phyloP scores from a whole-genome alignment of 2,797 vertebrate genomes.

The Sebastolobus altivelis region DNA sequence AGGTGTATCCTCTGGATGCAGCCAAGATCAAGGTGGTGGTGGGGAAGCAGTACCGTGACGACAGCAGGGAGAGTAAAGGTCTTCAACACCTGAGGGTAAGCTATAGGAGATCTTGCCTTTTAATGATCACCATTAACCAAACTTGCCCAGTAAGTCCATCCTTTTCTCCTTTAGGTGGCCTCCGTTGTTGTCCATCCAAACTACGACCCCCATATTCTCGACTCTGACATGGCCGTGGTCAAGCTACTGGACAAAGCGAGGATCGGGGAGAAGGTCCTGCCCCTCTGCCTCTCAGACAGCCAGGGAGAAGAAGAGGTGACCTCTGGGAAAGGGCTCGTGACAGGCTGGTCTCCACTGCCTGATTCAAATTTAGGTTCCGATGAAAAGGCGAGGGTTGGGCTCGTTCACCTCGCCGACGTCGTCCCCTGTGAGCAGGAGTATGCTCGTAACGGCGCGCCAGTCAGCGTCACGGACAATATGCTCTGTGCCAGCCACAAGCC shows the following conservation, averaged over 20 bases:
- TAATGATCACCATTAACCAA: background rate
- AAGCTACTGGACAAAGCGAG: constrained; percentile 96
- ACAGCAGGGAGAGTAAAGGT: constrained; percentile 90
- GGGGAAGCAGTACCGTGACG: constrained; percentile 93
- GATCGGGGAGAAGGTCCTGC: constrained; percentile 90
- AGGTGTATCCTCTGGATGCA: constrained; percentile 88
- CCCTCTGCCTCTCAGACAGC: constrained; percentile 90
- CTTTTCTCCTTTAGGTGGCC: constrained; percentile 85
- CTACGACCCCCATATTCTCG: constrained; percentile 94
- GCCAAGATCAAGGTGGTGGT: constrained; percentile 92
- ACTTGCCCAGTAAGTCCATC: background rate
- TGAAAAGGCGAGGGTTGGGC: constrained; percentile 89
- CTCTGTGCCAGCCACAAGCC: constrained; percentile 91
- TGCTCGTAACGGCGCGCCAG: constrained; percentile 89
- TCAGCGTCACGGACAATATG: constrained; percentile 97
- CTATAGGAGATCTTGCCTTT: background rate
- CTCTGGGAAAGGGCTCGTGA: constrained; percentile 83
- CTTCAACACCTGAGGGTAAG: constrained; percentile 93
- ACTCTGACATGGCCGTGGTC: constrained; percentile 93
- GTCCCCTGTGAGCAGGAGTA: constrained; percentile 95
- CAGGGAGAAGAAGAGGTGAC: constrained; percentile 79
- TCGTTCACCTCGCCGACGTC: constrained; percentile 89
- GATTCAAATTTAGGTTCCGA: constrained; percentile 83
- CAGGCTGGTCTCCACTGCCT: constrained; percentile 91
- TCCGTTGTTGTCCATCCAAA: constrained; percentile 92